Base-by-base conservation (phyloP, 2,113 vertebrate species). In the Xiphophorus hellerii region DNA sequence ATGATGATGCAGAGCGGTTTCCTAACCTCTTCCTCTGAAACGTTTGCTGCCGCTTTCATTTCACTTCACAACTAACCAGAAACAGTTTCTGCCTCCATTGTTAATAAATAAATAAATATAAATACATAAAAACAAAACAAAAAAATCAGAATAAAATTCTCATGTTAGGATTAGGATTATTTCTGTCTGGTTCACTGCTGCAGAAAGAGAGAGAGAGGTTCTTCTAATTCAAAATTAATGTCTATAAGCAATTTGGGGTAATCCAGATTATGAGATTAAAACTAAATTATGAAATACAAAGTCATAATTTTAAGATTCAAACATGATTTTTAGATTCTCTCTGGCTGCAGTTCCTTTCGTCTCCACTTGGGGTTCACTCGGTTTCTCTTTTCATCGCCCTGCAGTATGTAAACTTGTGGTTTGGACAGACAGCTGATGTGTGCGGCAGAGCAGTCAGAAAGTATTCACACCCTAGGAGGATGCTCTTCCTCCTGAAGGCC, bases 41-140 rank as follows among this genome's bases (percentile, higher is more conserved):
- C 86, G 81, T 86, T 78, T 61, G 62, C 30, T 7, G 58, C 30
- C 22, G 69, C 84, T 92, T 90, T 84, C 29, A 5, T 92, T 90
- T 84, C 29, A 5, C 9, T 35, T 65, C 8, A 11, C 8, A 25
- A 29, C 14, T 3, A 12, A 31, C 22, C 1, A 65, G 76, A 78
- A 75, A 73, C 5, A 10, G 73, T 77, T 58, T 28, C 44, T 27
- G 7, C 51, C 0, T 54, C 25, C 22, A 54, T 7, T 25, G 48
- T 44, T 14, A 8, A 7, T 35, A 35, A 35, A 44, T 13, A 17
- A 44, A 44, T 48, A 48, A 17, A 51, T 4, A 5, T 17, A 51
- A 51, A 14, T 22, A 20, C 20, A 14, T 11, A 17, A n/a, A 58
- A n/a, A 5, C 5, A 58, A 10, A 51, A 20, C 48, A 22, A 17